Evolutionary conservation across 1,140 invertebrate genomes (phyloP), one percentile per base, ranked within the genome.

Genomic region (Bombus superbus): DNA sequence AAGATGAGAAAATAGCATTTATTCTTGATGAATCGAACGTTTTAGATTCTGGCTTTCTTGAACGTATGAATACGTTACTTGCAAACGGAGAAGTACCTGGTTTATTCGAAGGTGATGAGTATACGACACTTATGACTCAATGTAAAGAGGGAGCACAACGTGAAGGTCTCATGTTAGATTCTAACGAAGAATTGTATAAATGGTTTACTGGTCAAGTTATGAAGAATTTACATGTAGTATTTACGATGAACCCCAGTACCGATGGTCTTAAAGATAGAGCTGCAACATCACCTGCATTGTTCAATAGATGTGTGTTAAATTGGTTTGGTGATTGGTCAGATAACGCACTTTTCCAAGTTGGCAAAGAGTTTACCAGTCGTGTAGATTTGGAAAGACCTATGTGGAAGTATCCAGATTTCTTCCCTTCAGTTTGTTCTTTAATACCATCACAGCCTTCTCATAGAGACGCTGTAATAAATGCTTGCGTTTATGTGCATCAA

Each of bases 241-340:
- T 99, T 94, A 99, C 99, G 1, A 99, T 99, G 99, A 99, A 99
- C 96, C 99, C 99, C 18, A 99, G 98, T 8, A 98, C 98, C 0
- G 99, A 99, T 94, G 99, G 99, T 0, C 96, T 99, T 9, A 99
- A 99, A 94, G 99, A 99, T 95, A 96, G 99, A 84, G 99, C 99
- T 5, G 98, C 99, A 6, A 99, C 99, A 0, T 99, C 99, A 5
- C 99, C 99, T 78, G 99, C 99, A 40, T 96, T 99, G 35, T 99
- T 99, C 96, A 99, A 99, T 96, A 97, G 99, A 94, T 99, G 99
- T 95, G 99, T 99, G 2, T 96, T 99, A 64, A 99, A 99, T 95
- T 99, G 99, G 99, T 99, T 99, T 94, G 99, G 99, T 2, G 99
- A 99, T 95, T 99, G 99, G 99, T 99, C 99, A 22, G 98, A 99